Evolutionary conservation across 2,113 vertebrate genomes (phyloP).

Genomic region (Pleuronectes platessa): DNA sequence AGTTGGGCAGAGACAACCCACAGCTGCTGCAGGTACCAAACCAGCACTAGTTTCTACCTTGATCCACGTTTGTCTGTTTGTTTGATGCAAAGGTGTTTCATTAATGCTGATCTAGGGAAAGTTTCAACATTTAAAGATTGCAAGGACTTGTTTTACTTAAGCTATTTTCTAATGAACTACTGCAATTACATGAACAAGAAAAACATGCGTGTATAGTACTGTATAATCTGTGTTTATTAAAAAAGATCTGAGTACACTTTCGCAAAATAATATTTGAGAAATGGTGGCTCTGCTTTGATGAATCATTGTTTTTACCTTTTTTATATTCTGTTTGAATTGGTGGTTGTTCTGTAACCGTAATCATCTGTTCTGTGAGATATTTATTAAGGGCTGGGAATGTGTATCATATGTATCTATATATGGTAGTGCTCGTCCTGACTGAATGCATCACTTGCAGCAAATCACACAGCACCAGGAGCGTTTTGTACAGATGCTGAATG

Average conservation of each 20-base stretch:
- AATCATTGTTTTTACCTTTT: neutral
- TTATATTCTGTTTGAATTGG: neutral
- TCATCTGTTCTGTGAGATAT: neutral
- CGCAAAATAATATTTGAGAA: too few species aligned
- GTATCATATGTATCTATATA: too few species aligned
- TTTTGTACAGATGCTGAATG: slow-evolving; percentile 85
- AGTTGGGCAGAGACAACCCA: slow-evolving; percentile 83
- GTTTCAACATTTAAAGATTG: neutral
- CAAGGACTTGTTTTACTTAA: neutral
- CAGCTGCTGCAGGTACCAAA: slow-evolving; percentile 81
- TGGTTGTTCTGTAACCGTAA: neutral
- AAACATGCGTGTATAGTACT: neutral
- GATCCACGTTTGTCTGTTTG: too few species aligned
- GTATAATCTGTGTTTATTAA: too few species aligned
- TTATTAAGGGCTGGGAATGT: too few species aligned
- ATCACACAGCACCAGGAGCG: slow-evolving; percentile 85
- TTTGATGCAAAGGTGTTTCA: too few species aligned
- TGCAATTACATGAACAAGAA: neutral
- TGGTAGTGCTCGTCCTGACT: neutral
- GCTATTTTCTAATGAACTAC: neutral
- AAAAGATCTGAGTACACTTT: too few species aligned
- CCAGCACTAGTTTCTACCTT: neutral
- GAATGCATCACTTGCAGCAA: slow-evolving; percentile 69
- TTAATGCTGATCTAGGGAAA: neutral
- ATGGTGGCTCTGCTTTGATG: neutral